phyloP scores from a whole-genome alignment of 2,888 invertebrate species.

The Bugulina stolonifera region DNA sequence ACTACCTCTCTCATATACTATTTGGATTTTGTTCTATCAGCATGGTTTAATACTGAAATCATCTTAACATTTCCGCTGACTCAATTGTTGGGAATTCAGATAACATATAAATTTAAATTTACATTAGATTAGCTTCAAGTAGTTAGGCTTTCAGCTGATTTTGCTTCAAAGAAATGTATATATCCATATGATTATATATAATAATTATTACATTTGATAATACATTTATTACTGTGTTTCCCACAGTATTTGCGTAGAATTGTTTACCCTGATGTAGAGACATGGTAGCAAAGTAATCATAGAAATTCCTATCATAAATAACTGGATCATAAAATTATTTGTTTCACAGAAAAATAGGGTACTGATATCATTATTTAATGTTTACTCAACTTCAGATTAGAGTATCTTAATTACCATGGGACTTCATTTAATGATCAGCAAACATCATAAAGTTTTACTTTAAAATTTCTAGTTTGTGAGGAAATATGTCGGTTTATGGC shows the following conservation, averaged over 20 bases:
- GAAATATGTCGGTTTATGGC: too few relatives aligned
- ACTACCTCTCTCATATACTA: too few relatives aligned
- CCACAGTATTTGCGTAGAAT: too few relatives aligned
- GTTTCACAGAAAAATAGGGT: not conserved
- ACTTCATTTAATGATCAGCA: slow-evolving; percentile 2
- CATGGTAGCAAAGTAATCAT: too few relatives aligned
- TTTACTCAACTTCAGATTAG: not conserved
- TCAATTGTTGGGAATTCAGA: not conserved
- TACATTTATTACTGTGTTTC: too few relatives aligned
- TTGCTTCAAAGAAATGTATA: too few relatives aligned
- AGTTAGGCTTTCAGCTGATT: not conserved
- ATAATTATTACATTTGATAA: too few relatives aligned
- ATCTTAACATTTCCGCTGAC: not conserved
- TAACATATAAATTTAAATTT: not conserved
- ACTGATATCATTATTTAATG: not conserved
- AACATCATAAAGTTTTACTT: slow-evolving; percentile 16
- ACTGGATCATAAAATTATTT: not conserved
- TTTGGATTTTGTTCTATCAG: too few relatives aligned
- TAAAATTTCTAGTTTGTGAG: too few relatives aligned
- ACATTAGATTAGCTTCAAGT: not conserved
- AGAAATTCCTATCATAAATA: not conserved
- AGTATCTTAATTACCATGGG: not conserved
- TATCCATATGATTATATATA: too few relatives aligned
- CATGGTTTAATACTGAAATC: too few relatives aligned
- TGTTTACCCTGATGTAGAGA: too few relatives aligned